phyloP scores from a whole-genome alignment of 2,888 invertebrate genomes.

The Hoplodrina blanda region DNA sequence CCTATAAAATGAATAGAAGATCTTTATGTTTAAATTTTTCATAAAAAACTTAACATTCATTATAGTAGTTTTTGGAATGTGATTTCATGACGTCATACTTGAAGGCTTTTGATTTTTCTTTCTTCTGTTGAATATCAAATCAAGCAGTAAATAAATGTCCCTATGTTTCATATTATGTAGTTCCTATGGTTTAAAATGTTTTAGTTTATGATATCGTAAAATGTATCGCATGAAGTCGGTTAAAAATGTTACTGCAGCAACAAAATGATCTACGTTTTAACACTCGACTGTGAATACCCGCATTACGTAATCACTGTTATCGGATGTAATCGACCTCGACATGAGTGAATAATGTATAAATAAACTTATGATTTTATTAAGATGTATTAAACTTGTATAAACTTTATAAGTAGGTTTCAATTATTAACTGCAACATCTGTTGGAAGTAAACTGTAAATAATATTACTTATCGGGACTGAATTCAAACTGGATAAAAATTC shows the following conservation, averaged over 20 bases:
- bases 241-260: neutral
- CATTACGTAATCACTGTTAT: slow-evolving; percentile 46
- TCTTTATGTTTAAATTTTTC: no score
- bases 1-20: no score
- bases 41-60: no score
- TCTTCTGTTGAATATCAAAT: neutral
- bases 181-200: neutral
- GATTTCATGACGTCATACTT: neutral
- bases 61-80: no score
- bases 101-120: no score
- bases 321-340: slow-evolving; percentile 8
- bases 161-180: neutral
- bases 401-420: neutral
- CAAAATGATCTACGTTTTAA: neutral
- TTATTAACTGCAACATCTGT: neutral
- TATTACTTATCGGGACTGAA: neutral
- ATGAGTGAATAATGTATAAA: neutral
- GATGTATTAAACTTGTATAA: neutral
- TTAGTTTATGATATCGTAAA: neutral
- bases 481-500: neutral
- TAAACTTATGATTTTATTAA: neutral
- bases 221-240: no score
- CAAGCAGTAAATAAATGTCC: neutral
- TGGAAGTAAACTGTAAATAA: neutral
- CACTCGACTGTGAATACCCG: slow-evolving; percentile 15